Percentiles rank a stretch among this genome's conserved stretches.
phyloP scores from a whole-genome alignment of 92 coral and sea anemone species.

The Scolanthus callimorphus region DNA sequence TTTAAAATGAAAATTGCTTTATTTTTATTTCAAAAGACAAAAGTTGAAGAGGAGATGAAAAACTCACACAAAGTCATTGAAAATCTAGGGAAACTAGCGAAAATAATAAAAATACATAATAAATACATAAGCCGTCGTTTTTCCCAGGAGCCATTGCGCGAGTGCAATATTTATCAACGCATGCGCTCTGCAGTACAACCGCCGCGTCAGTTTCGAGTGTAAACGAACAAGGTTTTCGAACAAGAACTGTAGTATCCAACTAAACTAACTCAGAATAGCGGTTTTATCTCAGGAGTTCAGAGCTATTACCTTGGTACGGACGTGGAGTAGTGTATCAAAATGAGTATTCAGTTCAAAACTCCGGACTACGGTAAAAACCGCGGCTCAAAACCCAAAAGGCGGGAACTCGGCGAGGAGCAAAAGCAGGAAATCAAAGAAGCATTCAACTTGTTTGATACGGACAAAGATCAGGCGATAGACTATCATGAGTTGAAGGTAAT shows the following conservation, averaged over 20 bases:
- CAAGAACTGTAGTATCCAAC: background rate
- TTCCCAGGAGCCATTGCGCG: constrained; percentile 12
- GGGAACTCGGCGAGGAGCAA: constrained; percentile 96
- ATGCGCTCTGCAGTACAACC: constrained; percentile 23
- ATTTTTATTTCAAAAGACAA: too few relatives aligned
- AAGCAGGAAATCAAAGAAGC: constrained; percentile 99
- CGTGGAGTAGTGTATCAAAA: too few relatives aligned
- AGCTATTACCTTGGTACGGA: too few relatives aligned
- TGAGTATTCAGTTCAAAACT: constrained; percentile 92
- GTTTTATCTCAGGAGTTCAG: too few relatives aligned
- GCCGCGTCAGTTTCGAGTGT: constrained; percentile 38
- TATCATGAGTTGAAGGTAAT: constrained; percentile 94
- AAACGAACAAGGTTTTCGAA: background rate
- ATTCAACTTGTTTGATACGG: constrained; percentile 94
- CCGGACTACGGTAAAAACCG: constrained; percentile 95
- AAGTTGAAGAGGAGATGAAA: too few relatives aligned
- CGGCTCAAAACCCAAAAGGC: constrained; percentile 79
- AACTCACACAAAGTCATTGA: too few relatives aligned
- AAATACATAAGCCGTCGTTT: too few relatives aligned
- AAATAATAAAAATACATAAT: too few relatives aligned
- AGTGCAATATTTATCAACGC: constrained; percentile 28
- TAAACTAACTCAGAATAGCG: background rate
- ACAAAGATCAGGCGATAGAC: constrained; percentile 94
- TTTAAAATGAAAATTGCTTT: too few relatives aligned
- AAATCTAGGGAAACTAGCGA: too few relatives aligned